Base-by-base conservation (phyloP, 2,113 vertebrate species). In the Solea solea region DNA sequence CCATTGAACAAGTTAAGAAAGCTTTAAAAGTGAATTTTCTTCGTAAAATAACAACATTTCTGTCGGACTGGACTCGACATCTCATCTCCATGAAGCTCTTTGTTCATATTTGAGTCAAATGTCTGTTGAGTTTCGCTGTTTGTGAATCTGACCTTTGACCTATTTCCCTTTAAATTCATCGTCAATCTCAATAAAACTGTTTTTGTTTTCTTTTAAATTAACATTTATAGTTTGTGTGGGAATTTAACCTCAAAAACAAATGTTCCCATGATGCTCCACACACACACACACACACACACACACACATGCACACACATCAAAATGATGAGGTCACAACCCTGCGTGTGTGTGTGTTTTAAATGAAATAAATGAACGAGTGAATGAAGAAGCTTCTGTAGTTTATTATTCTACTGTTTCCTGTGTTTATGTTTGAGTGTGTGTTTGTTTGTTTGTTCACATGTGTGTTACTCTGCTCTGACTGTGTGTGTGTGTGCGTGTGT, bases 251-350 rank as follows among this genome's bases (percentile, higher is more conserved):
- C 41, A 69, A 14, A 52, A 54, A 57, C 72, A 62, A 69, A 8
- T 40, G 55, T 82, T 86, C 81, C 80, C 82, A 82, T 79, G 78
- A 72, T 74, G 54, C 28, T 66, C 49, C 51, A 7, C 51, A 67
- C 28, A 76, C 62, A 78, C 53, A 79, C 72, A 79, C 48, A 69
- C 4, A 85, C 71, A 83, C 45, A 79, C 60, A 80, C 48, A 83
- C 69, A 76, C 28, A 80, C 50, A 51, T 14, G 8, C 59, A 83
- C 45, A 85, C 70, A 72, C 45, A 68, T 9, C 3, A 84, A 67
- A 82, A 78, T 80, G 21, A 28, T 61, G 25, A 66, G 60, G 70
- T 82, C 63, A 75, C 27, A 15, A 15, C 5, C 48, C 7, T 63
- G 28, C 57, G 52, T 63, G 66, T 25, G 21, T 10, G 49, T 14